Evolutionary conservation across 2,888 invertebrate genomes (phyloP), one percentile per base, ranked within the genome.

Genomic region (Drosophila mulleri): DNA sequence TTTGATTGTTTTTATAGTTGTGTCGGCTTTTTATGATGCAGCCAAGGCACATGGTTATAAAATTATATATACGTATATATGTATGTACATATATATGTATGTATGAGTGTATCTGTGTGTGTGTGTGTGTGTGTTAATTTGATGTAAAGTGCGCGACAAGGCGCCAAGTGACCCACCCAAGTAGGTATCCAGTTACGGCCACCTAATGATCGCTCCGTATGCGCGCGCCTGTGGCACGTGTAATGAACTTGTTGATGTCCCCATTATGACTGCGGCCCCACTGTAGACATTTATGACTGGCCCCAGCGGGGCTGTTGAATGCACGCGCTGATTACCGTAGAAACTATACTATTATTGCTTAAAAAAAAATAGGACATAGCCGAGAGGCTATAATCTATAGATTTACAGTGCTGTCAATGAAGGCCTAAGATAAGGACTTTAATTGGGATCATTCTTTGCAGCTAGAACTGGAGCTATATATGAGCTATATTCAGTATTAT

Each of bases 1-100:
- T 84, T 81, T 85, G 88, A 85, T 85, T 88, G 88, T 77, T 85
- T 88, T 85, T 84, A 84, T 84, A 84, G 84, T 85, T 88, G 74
- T 67, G 80, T 61, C 63, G 72, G 56, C 63, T 45, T 87, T 88
- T 88, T 88, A 82, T 82, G 82, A 68, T 62, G 57, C 58, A 29
- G 39, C 29, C 37, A 12, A 29, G 53, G 64, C 67, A 65, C 74
- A 67, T 57, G 82, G 76, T 57, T 78, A 78, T 86, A 88, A 88
- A 88, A 88, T 73, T 85, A 8, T 50, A 50, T 20, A 20, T 29
- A n/a, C 29, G 29, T 6, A 1, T 29, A 2, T n/a, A 11, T 29
- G 9, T 11, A n/a, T 47, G 9, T 14, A 65, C n/a, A 8, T 50
- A 50, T 20, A 20, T 29, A n/a, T 8, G 29, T 6, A 1, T 29